Evolutionary conservation across 2,888 invertebrate genomes (phyloP).

Genomic region (Lasioglossum malachurum): DNA sequence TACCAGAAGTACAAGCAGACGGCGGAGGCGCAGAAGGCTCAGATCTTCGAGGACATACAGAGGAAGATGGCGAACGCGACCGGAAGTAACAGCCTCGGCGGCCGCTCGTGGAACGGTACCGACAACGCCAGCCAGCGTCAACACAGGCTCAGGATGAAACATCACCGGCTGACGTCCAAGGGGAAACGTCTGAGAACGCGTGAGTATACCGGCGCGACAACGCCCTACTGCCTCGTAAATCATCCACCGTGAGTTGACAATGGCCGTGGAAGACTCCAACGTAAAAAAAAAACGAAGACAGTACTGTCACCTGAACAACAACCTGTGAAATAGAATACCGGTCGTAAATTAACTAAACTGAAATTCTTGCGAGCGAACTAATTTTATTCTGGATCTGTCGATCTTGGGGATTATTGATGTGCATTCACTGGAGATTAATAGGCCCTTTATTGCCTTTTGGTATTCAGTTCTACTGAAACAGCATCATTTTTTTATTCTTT

Average conservation of each 20-base stretch:
- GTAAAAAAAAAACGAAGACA: not conserved
- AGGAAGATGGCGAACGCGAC: conserved; percentile 77
- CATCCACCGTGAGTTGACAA: conserved; percentile 1
- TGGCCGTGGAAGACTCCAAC: not conserved
- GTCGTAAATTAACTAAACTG: not conserved
- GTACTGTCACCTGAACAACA: not conserved
- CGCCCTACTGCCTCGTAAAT: not conserved
- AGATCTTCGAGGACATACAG: conserved; percentile 79
- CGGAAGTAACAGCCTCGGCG: conserved; percentile 37
- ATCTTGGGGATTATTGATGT: not conserved
- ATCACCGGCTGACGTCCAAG: conserved; percentile 78
- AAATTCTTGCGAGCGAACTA: not conserved
- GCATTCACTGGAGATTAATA: not conserved
- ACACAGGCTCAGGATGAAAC: conserved; percentile 81
- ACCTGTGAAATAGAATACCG: not conserved
- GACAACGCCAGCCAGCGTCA: conserved; percentile 71
- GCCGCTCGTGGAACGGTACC: conserved; percentile 69
- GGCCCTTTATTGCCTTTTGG: not conserved
- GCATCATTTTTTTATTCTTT: not conserved
- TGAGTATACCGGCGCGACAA: conserved; percentile 69
- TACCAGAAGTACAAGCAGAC: conserved; percentile 72
- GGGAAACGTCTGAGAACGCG: conserved; percentile 80
- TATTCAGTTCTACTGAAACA: not conserved
- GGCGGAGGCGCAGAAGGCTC: conserved; percentile 74
- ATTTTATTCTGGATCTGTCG: not conserved